Evolutionary conservation across 2,888 invertebrate species (phyloP), one percentile per base, ranked within the genome.

Genomic region (Dryocosmus kuriphilus): DNA sequence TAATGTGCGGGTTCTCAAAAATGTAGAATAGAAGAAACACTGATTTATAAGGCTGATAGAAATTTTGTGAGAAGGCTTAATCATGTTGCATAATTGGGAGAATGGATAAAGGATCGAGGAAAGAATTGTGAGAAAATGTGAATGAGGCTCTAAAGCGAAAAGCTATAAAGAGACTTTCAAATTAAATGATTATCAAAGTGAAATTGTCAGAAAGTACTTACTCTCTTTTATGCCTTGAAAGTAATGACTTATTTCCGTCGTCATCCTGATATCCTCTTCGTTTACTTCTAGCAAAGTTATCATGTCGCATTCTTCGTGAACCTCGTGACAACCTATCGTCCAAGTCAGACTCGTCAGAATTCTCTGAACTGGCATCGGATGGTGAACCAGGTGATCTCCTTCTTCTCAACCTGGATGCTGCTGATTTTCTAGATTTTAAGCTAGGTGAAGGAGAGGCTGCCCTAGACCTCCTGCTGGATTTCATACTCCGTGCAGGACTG

Each of bases 361-460:
- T 85, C 74, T 91, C 91, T 4, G 91, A 91, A 46, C 91, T 91
- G 0, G 91, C 91, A 76, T 91, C 91, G 1, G 90, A 90, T 1
- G 89, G 90, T 5, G 91, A 91, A 30, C 86, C 0, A 84, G 89
- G 83, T 5, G 89, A 89, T 61, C 87, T 86, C 57, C 92, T 88
- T 38, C 93, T 93, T 84, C 94, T 92, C 5, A 89, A 88, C 41
- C 93, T 92, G 79, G 94, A 93, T 41, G 93, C 92, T 87, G 95
- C 93, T 0, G 96, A 96, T 83, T 95, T 94, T 46, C 96, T 93
- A 4, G 95, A 95, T 83, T 95, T 94, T 74, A 94, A 87, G 86
- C 96, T 96, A 0, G 94, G 94, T 0, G 96, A 94, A 0, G 94
- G 93, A 3, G 95, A 94, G 9, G 95, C 94, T 8, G 95, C 95